Percentiles rank a stretch among this genome's conserved stretches.
phyloP scores from a whole-genome alignment of 1,140 invertebrate genomes.

The Penaeus chinensis region DNA sequence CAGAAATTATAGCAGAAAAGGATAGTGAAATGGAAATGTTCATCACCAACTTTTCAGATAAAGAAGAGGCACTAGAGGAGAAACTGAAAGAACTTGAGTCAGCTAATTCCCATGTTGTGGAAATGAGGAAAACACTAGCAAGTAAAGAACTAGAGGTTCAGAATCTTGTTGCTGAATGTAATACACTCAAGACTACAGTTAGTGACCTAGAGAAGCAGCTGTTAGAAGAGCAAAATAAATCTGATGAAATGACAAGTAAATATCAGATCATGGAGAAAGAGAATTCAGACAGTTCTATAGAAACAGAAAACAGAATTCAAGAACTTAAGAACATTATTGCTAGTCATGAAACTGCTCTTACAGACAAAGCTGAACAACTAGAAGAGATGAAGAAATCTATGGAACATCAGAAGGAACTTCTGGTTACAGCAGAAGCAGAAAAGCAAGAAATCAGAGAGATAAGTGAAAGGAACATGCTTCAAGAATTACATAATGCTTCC shows the following conservation, averaged over 20 bases:
- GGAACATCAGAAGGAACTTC: too few species aligned
- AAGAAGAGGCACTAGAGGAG: slow-evolving; percentile 43
- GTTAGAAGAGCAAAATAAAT: not conserved
- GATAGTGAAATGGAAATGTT: slow-evolving; percentile 43
- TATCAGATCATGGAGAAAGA: not conserved
- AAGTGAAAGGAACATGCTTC: too few species aligned
- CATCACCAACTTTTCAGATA: slow-evolving; percentile 41
- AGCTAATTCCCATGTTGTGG: not conserved
- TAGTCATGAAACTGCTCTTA: not conserved
- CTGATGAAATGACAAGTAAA: not conserved
- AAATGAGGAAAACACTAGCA: not conserved
- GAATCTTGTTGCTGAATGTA: not conserved
- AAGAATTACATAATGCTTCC: too few species aligned
- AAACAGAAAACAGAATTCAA: slow-evolving; percentile 8
- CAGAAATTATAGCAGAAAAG: slow-evolving; percentile 33
- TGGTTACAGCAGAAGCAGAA: too few species aligned
- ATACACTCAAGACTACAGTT: not conserved
- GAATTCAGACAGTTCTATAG: not conserved
- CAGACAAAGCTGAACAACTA: not conserved
- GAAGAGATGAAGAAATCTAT: not conserved
- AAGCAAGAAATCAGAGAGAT: too few species aligned
- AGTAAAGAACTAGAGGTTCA: slow-evolving; percentile 18
- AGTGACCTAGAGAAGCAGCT: slow-evolving; percentile 14
- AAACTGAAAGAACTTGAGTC: not conserved
- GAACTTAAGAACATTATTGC: not conserved